Conservation (phyloP, 2,888 invertebrate species). For the Cryptocheilus praepositus region DNA sequence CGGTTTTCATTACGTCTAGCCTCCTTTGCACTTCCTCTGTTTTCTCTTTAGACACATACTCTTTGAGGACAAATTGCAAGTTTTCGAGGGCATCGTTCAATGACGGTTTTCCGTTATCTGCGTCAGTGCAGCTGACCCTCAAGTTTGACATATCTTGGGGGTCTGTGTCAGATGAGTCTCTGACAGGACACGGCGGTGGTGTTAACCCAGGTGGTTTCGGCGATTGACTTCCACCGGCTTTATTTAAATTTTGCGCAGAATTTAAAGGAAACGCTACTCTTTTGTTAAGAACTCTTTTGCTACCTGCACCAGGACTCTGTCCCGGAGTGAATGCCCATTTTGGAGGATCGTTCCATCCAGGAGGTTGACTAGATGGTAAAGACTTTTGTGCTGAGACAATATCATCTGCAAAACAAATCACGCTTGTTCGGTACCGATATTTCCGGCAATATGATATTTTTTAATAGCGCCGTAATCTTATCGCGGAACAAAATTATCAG, state of each 20-base stretch:
- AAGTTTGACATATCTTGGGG: constrained; percentile 5
- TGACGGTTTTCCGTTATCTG: constrained; percentile 53
- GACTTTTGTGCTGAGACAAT: constrained; percentile 63
- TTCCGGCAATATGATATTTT: neutral
- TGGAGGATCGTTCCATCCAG: constrained; percentile 73
- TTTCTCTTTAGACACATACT: constrained; percentile 46
- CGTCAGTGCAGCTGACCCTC: neutral
- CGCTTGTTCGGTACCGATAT: neutral
- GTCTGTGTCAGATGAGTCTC: constrained; percentile 39
- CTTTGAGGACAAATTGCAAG: constrained; percentile 53
- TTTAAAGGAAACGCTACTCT: constrained; percentile 69
- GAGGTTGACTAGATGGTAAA: constrained; percentile 63
- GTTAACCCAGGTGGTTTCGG: constrained; percentile 36
- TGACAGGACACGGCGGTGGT: constrained; percentile 58
- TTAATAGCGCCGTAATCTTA: neutral
- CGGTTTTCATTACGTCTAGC: constrained; percentile 77
- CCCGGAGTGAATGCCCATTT: constrained; percentile 60
- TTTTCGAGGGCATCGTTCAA: constrained; percentile 55
- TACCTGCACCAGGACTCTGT: constrained; percentile 39
- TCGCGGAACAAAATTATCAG: neutral
- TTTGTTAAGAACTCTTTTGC: constrained; percentile 68
- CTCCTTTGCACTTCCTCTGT: constrained; percentile 77
- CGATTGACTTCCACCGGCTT: constrained; percentile 15
- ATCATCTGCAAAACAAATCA: constrained; percentile 10
- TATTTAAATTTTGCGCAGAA: constrained; percentile 40